Base-by-base conservation (phyloP, 2,113 vertebrate species). In the rabbit (Oryctolagus cuniculus) region DNA sequence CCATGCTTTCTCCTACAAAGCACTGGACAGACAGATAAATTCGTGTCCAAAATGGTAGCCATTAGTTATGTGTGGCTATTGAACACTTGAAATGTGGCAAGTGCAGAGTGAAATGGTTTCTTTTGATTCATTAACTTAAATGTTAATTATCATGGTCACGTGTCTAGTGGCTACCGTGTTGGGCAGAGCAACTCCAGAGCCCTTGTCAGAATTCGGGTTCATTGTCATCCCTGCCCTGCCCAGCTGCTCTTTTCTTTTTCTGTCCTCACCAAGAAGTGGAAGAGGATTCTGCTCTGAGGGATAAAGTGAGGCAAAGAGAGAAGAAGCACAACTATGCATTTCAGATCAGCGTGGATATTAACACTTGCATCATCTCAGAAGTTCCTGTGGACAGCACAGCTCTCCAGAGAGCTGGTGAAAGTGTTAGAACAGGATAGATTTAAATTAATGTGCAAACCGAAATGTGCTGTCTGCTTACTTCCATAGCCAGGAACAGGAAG, bases 371-470 rank as follows among this genome's bases (percentile, higher is more conserved):
- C 25, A 19, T 31, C 61, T 83, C 21, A 63, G 87, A 49, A 38
- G 36, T 79, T 89, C 82, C 92, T 51, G 66, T 9, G 22, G 15
- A 49, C 63, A 27, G 63, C 31, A 13, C 44, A 51, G 90, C 99
- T 99, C 70, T 98, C 98, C 19, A 98, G 98, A 17, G 98, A 98
- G 31, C 98, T 98, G 97, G 98, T 99, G 97, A 99, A 99, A 95
- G 99, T 99, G 38, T 99, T 99, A 91, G 99, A 99, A 95, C 98
- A 99, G 4, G 98, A 99, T 84, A 99, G 98, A 97, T 66, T 98
- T 13, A 98, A 99, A 96, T 97, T 99, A 66, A 99, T 98, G 91
- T 99, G 98, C 98, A 99, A 99, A 98, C 99, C 99, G 98, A 99
- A 98, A 97, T 99, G 99, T 98, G 99, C 98, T 17, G 97, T 99